Evolutionary conservation across 37 sponge, comb jelly and placozoan genomes (phyloP), one percentile per base, ranked within the genome.

Genomic region (Halichondria panicea): DNA sequence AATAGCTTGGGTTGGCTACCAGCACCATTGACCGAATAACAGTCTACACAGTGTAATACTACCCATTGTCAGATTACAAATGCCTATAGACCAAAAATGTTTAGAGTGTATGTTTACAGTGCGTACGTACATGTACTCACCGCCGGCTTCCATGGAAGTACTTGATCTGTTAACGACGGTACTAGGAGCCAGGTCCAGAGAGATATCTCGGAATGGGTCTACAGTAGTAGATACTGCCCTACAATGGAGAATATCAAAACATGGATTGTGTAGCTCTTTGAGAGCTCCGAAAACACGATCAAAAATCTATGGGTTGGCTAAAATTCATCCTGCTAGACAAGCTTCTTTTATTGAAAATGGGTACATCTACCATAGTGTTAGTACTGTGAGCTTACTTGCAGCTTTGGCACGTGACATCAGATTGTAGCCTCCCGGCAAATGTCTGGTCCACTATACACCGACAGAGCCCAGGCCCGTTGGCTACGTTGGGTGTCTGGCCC

Each of bases 201-300:
- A 98, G 31, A 98, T 92, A 61, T 98, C 99, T 79, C 95, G 66
- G 74, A 95, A 95, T 31, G 96, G 96, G 27, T 98, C 99, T 1
- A 98, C 86, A 28, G 96, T 98, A 0, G 96, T 92, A 5, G 96
- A 95, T 43, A 91, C 83, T 57, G 78, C 50, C 55, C 87, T 94
- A 56, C 39, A 75, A 21, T 31, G 28, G 63, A 37, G 48, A 55
- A 64, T 66, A 43, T 33, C 2, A 4, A 32, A 68, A 72, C 59
- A 55, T 39, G 38, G 30, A 22, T 12, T n/a, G 30, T n/a, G 11
- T n/a, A n/a, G n/a, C n/a, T n/a, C n/a, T n/a, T n/a, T n/a, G n/a
- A n/a, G n/a, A n/a, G n/a, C n/a, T n/a, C n/a, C n/a, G n/a, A n/a
- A n/a, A n/a, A n/a, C n/a, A n/a, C n/a, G n/a, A n/a, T n/a, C n/a